These are phyloP conservation scores for Heliconius charithonia DNA, from an alignment of 2,888 invertebrate genomes.

Conservation along the genomic window DNA sequence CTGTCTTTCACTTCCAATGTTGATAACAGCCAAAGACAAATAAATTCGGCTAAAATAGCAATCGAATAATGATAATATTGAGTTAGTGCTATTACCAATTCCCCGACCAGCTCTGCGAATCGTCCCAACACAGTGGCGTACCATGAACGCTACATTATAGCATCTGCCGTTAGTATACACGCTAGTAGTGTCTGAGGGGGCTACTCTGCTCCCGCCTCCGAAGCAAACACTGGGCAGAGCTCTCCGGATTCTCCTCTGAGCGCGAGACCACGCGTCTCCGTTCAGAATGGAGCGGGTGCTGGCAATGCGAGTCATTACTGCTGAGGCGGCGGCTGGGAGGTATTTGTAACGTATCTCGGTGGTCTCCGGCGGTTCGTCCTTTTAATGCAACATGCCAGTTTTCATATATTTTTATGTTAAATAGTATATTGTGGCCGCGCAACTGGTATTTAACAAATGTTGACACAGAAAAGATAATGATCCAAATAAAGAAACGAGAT, in stretches of 20 bases:
- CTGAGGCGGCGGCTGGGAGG: conserved; percentile 66
- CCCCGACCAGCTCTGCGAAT: conserved; percentile 47
- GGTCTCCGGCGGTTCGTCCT: conserved; percentile 69
- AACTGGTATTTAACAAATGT: background rate
- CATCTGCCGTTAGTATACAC: conserved; percentile 65
- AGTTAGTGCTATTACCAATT: conserved; percentile 28
- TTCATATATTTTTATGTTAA: conserved; percentile 16
- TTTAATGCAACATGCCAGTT: conserved; percentile 36
- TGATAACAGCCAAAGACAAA: background rate
- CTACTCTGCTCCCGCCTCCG: conserved; percentile 64
- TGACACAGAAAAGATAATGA: background rate
- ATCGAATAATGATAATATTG: conserved; percentile 11
- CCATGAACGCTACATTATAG: conserved; percentile 74
- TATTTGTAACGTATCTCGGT: conserved; percentile 64
- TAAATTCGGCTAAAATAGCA: background rate
- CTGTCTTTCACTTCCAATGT: background rate
- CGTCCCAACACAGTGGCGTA: conserved; percentile 63
- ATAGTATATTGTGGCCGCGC: background rate
- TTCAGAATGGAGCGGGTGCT: conserved; percentile 48
- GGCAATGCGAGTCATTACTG: conserved; percentile 57
- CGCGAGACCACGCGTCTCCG: conserved; percentile 55
- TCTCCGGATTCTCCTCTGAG: conserved; percentile 58
- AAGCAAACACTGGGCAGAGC: conserved; percentile 66
- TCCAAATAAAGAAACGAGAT: background rate
- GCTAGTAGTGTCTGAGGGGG: conserved; percentile 68